Percentiles rank a stretch among this genome's conserved stretches.
Evolutionary conservation across 2,113 vertebrate species (phyloP).

Genomic region (Gallinago media): DNA sequence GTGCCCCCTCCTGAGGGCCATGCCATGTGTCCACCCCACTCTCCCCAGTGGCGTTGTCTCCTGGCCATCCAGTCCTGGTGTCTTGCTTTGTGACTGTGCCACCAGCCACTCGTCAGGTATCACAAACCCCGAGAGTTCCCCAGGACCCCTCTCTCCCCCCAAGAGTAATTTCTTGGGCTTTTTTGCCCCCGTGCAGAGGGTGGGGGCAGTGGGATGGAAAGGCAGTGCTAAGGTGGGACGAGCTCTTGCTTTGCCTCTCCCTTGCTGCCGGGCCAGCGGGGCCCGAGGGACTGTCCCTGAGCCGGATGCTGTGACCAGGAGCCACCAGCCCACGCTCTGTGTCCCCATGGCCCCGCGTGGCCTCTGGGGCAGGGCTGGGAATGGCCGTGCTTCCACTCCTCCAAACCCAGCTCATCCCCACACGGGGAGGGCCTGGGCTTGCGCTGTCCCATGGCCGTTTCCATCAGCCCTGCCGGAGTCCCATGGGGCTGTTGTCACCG

Average conservation of each 20-base stretch:
- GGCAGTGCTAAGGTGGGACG: fast-evolving
- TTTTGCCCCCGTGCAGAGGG: background rate
- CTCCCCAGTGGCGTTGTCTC: background rate
- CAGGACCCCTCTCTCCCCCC: background rate
- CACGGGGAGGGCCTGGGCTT: background rate
- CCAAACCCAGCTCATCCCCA: fast-evolving
- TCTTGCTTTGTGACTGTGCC: background rate
- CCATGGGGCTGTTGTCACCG: background rate
- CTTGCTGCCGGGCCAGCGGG: background rate
- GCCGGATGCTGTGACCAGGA: background rate
- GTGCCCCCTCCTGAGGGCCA: background rate
- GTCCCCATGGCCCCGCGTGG: fast-evolving
- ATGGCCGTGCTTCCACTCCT: background rate
- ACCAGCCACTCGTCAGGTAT: background rate
- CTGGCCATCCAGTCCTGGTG: background rate
- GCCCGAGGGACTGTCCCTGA: background rate
- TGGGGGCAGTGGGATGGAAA: background rate
- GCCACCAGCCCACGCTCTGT: background rate
- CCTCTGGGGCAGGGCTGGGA: background rate
- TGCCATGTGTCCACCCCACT: fast-evolving
- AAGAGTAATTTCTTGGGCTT: background rate
- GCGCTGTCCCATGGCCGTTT: background rate
- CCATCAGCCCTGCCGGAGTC: background rate
- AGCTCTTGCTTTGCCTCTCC: background rate
- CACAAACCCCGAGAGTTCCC: background rate